Base-by-base conservation (phyloP, 2,797 vertebrate species). In the Iguana delicatissima region DNA sequence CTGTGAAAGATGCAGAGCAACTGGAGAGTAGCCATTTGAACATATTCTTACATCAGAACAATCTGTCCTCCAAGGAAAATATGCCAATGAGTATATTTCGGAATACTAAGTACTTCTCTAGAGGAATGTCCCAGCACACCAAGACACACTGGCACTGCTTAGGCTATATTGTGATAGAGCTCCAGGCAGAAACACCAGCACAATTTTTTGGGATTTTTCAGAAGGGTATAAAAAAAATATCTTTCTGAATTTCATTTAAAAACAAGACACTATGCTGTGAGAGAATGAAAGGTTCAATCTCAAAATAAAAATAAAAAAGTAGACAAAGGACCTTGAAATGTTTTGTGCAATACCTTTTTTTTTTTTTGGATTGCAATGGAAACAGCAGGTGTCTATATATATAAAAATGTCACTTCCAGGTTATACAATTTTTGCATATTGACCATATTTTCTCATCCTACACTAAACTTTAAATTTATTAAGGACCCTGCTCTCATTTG, bases 401-500 rank as follows among this genome's bases (percentile, higher is more conserved):
- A 80, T 86, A 89, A 90, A 42, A 46, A 1, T 85, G 90, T 83
- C 79, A 77, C 38, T 89, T 55, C 64, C 84, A 89, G 72, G 38
- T 73, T 5, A 77, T 42, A 59, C 87, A 76, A 32, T 59, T 87
- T 92, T 79, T 90, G 62, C 85, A 67, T 26, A 92, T 83, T 94
- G 93, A 91, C 24, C 35, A 90, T 86, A 90, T 83, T 91, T 62
- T 92, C 80, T 84, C 89, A 93, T 93, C 80, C 50, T 90, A 85
- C 87, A 91, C 88, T 13, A 89, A 92, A 89, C 12, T 72, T 67
- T 1, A 35, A 91, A 86, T 95, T 94, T 90, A 95, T 96, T 95
- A 90, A 96, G 93, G 89, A 95, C 81, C 84, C 92, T 93, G 94
- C 93, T 87, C 95, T 93, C 87, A 94, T 94, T 95, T 90, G 79